Percentiles rank a stretch among this genome's conserved stretches.
Evolutionary conservation across 2,113 vertebrate genomes (phyloP).

Genomic region (Nothobranchius furzeri): DNA sequence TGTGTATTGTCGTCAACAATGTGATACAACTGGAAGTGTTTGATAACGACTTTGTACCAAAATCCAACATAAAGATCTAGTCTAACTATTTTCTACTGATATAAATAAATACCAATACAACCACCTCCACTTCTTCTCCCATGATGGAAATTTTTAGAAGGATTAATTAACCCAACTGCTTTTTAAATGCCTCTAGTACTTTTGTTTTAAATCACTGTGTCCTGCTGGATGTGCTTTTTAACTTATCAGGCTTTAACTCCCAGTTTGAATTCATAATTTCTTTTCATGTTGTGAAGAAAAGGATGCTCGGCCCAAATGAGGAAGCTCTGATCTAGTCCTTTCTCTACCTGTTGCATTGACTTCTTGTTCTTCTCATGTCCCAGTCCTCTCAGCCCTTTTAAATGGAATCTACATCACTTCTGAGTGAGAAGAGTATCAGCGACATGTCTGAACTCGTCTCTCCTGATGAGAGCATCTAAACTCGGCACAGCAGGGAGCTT

Average conservation of each 20-base stretch:
- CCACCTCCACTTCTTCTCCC: no score
- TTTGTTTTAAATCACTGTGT: no score
- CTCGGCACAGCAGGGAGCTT: slow-evolving; percentile 10
- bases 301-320: background rate
- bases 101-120: no score
- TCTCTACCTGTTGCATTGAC: background rate
- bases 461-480: background rate
- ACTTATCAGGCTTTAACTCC: background rate
- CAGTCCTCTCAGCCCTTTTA: background rate
- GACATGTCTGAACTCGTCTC: slow-evolving; percentile 9
- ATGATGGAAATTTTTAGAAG: no score
- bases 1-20: no score
- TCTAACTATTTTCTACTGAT: no score
- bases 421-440: background rate
- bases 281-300: slow-evolving; percentile 22
- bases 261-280: slow-evolving; percentile 9
- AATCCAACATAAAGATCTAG: no score
- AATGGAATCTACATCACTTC: slow-evolving; percentile 11
- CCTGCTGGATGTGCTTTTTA: background rate
- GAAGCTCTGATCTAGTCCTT: background rate
- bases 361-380: background rate
- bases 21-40: no score
- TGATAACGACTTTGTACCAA: no score
- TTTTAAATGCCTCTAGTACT: background rate
- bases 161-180: background rate